A percentile compares a stretch with the other conserved stretches of the same genome.
phyloP scores from a whole-genome alignment of 2,888 invertebrate species.

The Chouioia cunea region DNA sequence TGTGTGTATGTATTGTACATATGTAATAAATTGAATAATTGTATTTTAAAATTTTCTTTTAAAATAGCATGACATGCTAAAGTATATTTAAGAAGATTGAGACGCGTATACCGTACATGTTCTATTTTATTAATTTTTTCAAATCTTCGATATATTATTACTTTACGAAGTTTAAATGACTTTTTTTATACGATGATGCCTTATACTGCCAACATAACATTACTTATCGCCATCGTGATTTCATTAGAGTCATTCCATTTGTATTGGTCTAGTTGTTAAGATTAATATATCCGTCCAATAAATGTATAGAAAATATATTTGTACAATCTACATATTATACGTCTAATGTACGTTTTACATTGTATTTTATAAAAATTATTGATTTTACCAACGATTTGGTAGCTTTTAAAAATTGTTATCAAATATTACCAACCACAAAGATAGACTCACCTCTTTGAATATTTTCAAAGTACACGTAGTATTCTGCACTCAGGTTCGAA shows the following conservation, averaged over 20 bases:
- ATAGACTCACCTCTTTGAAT: too few relatives aligned
- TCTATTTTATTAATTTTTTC: slow-evolving; percentile 24
- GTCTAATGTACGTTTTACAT: slow-evolving; percentile 40
- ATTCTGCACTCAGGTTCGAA: too few relatives aligned
- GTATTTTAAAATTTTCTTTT: slow-evolving; percentile 21
- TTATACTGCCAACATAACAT: slow-evolving; percentile 34
- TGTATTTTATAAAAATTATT: slow-evolving; percentile 35
- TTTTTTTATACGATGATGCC: slow-evolving; percentile 33
- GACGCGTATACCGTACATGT: slow-evolving; percentile 23
- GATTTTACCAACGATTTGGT: slow-evolving; percentile 6
- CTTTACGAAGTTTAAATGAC: slow-evolving; percentile 20
- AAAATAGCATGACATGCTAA: slow-evolving; percentile 37
- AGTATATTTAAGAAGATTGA: slow-evolving; percentile 26
- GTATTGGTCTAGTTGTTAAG: slow-evolving; percentile 37
- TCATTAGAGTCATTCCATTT: slow-evolving; percentile 24
- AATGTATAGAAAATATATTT: slow-evolving; percentile 21
- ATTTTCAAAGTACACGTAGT: too few relatives aligned
- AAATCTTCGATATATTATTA: neutral
- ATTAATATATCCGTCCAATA: slow-evolving; percentile 43
- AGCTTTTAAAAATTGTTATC: too few relatives aligned
- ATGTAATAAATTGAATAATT: slow-evolving; percentile 28
- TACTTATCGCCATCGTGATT: slow-evolving; percentile 37
- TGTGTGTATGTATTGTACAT: slow-evolving; percentile 42
- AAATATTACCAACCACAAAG: too few relatives aligned
- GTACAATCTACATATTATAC: slow-evolving; percentile 34